These are phyloP conservation scores for Drosophila serrata DNA, from an alignment of 1,140 invertebrate genomes.

Conservation along the genomic window DNA sequence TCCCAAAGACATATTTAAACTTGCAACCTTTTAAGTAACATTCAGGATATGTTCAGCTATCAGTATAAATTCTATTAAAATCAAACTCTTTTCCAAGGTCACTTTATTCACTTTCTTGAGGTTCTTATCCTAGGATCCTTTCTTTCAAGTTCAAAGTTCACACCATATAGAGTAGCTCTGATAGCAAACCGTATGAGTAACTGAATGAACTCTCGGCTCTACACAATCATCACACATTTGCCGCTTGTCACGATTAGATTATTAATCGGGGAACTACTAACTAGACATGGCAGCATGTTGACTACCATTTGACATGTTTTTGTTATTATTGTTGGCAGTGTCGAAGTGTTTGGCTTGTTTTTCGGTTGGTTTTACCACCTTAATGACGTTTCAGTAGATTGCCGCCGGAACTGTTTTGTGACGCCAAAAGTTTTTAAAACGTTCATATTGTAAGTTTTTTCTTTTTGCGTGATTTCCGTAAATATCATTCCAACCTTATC, in stretches of 20 bases:
- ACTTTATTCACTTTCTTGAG: not conserved
- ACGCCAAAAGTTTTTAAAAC: conserved; percentile 25
- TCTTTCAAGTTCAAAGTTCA: conserved; percentile 27
- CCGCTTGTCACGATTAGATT: conserved; percentile 64
- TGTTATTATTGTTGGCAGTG: conserved; percentile 5
- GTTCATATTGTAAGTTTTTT: no score
- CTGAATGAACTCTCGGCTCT: conserved; percentile 13
- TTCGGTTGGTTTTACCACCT: conserved; percentile 22
- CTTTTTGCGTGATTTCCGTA: conserved; percentile 18
- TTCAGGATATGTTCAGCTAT: no score
- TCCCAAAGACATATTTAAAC: no score
- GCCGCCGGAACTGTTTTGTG: conserved; percentile 7
- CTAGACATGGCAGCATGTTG: conserved; percentile 32
- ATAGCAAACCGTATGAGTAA: conserved; percentile 31
- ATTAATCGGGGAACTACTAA: conserved; percentile 43
- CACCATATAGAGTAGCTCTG: not conserved
- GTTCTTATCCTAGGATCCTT: not conserved
- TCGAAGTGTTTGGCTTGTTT: conserved; percentile 24
- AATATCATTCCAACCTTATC: conserved; percentile 29
- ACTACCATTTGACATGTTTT: conserved; percentile 31
- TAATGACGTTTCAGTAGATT: conserved; percentile 44
- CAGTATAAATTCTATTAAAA: no score
- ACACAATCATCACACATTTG: conserved; percentile 32
- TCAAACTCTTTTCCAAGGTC: no score
- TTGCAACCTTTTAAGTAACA: no score